Conservation (phyloP, 2,113 vertebrate species). For the Chloropsis cyanopogon region DNA sequence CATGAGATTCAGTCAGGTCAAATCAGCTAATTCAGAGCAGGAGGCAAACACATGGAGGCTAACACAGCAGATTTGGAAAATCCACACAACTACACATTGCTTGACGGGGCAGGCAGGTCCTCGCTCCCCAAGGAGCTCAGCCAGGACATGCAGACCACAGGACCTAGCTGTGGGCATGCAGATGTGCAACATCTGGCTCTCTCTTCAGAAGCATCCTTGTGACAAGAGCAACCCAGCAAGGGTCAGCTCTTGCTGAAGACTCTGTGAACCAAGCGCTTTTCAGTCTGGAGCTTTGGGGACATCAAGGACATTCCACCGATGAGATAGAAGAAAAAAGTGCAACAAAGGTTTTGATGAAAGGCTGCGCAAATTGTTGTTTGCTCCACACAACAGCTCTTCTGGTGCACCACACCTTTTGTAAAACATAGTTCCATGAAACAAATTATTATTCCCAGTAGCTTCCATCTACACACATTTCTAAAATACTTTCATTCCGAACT, state of each 20-base stretch:
- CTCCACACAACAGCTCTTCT: not conserved
- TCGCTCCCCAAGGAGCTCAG: accelerated
- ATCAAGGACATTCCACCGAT: not conserved
- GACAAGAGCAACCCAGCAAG: not conserved
- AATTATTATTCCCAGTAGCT: conserved; percentile 24
- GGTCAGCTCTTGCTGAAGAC: not conserved
- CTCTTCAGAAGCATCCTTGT: not conserved
- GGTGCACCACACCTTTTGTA: not conserved
- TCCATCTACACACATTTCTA: conserved; percentile 26
- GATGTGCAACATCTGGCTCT: not conserved
- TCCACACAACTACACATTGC: not conserved
- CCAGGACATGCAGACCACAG: not conserved
- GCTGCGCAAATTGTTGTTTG: not conserved
- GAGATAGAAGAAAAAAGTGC: not conserved
- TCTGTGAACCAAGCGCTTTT: accelerated
- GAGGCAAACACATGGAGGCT: not conserved
- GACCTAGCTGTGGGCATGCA: not conserved
- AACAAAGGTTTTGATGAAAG: conserved; percentile 1
- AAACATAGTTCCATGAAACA: not conserved
- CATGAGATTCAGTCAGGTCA: not conserved
- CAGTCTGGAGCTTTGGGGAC: not conserved
- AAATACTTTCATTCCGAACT: not conserved
- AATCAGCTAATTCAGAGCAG: not conserved
- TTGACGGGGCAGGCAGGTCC: not conserved
- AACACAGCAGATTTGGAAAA: not conserved